These are phyloP conservation scores for Trogon melanurus DNA, from an alignment of 2,113 vertebrate genomes.

Conservation along the genomic window DNA sequence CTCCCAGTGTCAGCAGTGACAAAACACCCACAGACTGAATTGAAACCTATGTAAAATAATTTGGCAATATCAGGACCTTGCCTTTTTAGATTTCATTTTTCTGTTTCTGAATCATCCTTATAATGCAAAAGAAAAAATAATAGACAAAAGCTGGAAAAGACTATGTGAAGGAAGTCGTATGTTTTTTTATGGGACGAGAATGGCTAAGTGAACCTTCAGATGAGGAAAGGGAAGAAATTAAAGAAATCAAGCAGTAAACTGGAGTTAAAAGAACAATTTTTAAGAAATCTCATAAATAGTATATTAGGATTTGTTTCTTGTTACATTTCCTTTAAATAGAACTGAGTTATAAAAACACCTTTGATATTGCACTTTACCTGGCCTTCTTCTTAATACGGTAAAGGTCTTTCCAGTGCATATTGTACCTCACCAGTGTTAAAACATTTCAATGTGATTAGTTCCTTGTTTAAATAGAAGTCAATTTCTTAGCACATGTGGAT, in stretches of 20 bases:
- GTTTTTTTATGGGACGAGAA: neutral
- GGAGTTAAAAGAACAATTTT: neutral
- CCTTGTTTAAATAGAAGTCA: neutral
- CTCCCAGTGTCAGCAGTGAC: neutral
- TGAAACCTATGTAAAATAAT: neutral
- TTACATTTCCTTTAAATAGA: constrained; percentile 1
- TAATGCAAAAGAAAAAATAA: neutral
- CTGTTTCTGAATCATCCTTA: neutral
- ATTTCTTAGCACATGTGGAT: neutral
- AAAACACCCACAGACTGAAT: neutral
- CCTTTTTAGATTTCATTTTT: neutral
- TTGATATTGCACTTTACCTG: neutral
- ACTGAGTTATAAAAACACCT: neutral
- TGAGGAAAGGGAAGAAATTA: neutral
- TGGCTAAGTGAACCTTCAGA: neutral
- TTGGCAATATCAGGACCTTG: neutral
- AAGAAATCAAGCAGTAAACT: neutral
- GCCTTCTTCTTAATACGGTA: neutral
- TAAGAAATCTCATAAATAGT: constrained; percentile 13
- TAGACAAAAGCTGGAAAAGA: neutral
- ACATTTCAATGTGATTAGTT: neutral
- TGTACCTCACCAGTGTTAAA: neutral
- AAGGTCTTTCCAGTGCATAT: neutral
- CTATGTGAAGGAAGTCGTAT: neutral
- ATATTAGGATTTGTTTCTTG: constrained; percentile 19